Percentiles rank a stretch among this genome's conserved stretches.
Conservation (phyloP, 2,113 vertebrate genomes). For the Scartelaos histophorus region DNA sequence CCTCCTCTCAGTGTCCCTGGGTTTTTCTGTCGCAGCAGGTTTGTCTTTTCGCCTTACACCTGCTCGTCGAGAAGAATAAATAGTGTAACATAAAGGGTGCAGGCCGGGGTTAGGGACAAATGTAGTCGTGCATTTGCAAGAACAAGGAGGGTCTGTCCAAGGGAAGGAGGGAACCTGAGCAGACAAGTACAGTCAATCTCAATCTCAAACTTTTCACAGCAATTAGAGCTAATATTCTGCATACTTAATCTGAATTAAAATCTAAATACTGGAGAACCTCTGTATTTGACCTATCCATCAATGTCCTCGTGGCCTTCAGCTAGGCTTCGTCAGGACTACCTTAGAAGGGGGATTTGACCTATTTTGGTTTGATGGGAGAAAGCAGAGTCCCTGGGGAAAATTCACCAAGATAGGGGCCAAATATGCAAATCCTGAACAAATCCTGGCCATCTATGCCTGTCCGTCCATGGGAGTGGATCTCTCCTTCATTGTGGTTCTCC, state of each 20-base stretch:
- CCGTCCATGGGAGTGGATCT: too few relatives aligned
- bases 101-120: constrained; percentile 2
- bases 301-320: too few relatives aligned
- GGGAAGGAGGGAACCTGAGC: constrained; percentile 3
- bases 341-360: too few relatives aligned
- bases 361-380: too few relatives aligned
- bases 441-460: too few relatives aligned
- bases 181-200: background rate
- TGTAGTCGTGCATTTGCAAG: constrained; percentile 21
- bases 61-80: constrained; percentile 38
- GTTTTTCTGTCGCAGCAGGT: constrained; percentile 19
- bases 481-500: too few relatives aligned
- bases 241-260: background rate
- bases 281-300: too few relatives aligned
- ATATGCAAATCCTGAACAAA: too few relatives aligned
- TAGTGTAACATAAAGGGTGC: constrained; percentile 20
- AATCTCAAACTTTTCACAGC: background rate
- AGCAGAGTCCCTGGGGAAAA: too few relatives aligned
- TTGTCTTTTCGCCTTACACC: constrained; percentile 37
- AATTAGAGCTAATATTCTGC: background rate
- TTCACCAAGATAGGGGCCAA: too few relatives aligned
- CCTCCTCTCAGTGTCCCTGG: constrained; percentile 13
- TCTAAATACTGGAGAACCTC: background rate
- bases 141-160: background rate
- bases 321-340: too few relatives aligned